Base-by-base conservation (phyloP, 2,113 vertebrate genomes). In the Xyrauchen texanus region DNA sequence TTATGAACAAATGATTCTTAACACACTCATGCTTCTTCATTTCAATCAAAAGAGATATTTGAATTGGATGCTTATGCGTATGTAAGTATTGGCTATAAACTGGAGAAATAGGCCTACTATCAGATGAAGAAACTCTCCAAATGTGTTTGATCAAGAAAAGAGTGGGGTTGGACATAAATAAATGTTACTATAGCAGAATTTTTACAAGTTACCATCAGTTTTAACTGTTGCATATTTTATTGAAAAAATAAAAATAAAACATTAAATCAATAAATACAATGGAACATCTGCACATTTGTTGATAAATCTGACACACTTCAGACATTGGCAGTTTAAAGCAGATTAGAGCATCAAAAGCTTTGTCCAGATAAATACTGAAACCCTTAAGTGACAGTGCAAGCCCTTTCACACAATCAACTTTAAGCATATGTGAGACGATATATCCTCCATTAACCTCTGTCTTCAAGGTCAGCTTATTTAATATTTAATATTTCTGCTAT, bases 321-420 rank as follows among this genome's bases (percentile, higher is more conserved):
- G 81, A 83, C 81, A 82, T 84, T 82, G 60, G 55, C 77, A 70
- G 77, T 75, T 81, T 49, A 87, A 86, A 85, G 83, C 77, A 85
- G 86, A 88, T 88, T 87, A 85, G 75, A 65, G 58, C 55, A 63
- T 74, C 79, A 82, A 71, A 34, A 63, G 78, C 79, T 85, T 80
- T 76, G 78, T 71, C 15, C 44, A 76, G 82, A 84, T 79, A 82
- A 68, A 70, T 58, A 53, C 74, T 68, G 51, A 79, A 7, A 81
- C 62, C 70, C 47, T 68, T 53, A 78, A 49, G 10, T 65, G 53
- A 53, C 76, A 75, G 64, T 82, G 77, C 79, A 68, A 84, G 86
- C 82, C 78, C 53, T 74, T 67, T 80, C 60, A 61, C 57, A 47
- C 63, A 80, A 72, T 66, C 49, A 45, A 10, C 69, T 73, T 72